phyloP scores from a whole-genome alignment of 1,140 invertebrate genomes.

The Papilio aristodemus region DNA sequence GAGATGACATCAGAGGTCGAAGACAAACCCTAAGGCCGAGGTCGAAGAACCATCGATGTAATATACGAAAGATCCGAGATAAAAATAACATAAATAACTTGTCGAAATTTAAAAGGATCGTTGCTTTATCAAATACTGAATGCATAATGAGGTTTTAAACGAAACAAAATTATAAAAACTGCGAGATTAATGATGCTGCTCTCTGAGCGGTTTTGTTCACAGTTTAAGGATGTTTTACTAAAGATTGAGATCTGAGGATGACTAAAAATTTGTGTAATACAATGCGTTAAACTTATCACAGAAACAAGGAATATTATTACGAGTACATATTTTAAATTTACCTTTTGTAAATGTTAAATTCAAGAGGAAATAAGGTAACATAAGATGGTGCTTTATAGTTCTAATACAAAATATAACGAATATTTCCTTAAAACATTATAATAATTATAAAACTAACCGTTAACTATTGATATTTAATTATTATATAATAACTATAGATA shows the following conservation, averaged over 20 bases:
- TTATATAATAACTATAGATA: no score
- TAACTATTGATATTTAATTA: not conserved
- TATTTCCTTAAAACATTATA: no score
- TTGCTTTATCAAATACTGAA: constrained; percentile 14
- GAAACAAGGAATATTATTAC: no score
- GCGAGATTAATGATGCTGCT: not conserved
- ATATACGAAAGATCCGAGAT: not conserved
- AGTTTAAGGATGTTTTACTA: not conserved
- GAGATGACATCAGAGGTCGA: constrained; percentile 2
- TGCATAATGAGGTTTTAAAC: constrained; percentile 12
- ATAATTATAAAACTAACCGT: not conserved
- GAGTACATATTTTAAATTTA: no score
- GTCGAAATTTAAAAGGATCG: constrained; percentile 13
- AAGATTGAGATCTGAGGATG: not conserved
- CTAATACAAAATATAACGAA: no score
- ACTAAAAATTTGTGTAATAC: not conserved
- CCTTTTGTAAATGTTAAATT: no score
- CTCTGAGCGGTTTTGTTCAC: not conserved
- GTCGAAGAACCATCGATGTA: not conserved
- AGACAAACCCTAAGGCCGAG: not conserved
- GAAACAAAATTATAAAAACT: constrained; percentile 4
- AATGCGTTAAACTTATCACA: no score
- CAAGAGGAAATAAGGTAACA: no score
- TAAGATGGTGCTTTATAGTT: no score
- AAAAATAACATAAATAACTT: constrained; percentile 5